Evolutionary conservation across 2,113 vertebrate species (phyloP).

Genomic region (Electrona antarctica): DNA sequence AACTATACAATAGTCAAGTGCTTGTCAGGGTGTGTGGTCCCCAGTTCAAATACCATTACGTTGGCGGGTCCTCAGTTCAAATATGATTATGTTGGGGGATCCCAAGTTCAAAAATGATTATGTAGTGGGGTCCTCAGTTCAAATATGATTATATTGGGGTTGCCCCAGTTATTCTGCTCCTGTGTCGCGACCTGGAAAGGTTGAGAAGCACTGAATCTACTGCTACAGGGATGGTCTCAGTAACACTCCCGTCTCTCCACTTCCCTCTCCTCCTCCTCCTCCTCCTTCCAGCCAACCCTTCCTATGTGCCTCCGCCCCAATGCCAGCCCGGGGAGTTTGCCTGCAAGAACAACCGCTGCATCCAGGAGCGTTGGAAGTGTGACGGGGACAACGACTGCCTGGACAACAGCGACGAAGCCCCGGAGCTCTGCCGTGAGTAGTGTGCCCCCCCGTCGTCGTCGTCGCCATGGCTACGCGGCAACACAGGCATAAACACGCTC

Average conservation of each 20-base stretch:
- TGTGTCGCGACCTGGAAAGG: no score
- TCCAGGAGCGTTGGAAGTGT: conserved; percentile 98
- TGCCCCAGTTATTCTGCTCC: no score
- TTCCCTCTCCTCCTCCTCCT: conserved; percentile 27
- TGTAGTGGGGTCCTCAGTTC: no score
- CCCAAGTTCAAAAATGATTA: no score
- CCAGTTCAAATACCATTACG: no score
- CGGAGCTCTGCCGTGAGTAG: conserved; percentile 94
- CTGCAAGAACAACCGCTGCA: conserved; percentile 97
- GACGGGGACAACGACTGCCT: conserved; percentile 97
- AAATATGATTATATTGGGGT: no score
- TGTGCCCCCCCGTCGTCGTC: conserved; percentile 42
- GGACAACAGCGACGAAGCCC: conserved; percentile 95
- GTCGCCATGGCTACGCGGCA: conserved; percentile 57
- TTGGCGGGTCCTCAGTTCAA: no score
- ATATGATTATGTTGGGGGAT: no score
- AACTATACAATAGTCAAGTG: no score
- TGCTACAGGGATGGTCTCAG: conserved; percentile 25
- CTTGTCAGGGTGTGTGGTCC: no score
- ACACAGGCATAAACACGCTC: conserved; percentile 53
- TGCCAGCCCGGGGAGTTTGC: conserved; percentile 96
- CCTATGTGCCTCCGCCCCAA: conserved; percentile 93
- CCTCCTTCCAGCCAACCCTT: conserved; percentile 87
- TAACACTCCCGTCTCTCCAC: conserved; percentile 49
- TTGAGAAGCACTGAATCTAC: not conserved